phyloP scores from a whole-genome alignment of 2,888 invertebrate species.

The Xestia rhomboidea region DNA sequence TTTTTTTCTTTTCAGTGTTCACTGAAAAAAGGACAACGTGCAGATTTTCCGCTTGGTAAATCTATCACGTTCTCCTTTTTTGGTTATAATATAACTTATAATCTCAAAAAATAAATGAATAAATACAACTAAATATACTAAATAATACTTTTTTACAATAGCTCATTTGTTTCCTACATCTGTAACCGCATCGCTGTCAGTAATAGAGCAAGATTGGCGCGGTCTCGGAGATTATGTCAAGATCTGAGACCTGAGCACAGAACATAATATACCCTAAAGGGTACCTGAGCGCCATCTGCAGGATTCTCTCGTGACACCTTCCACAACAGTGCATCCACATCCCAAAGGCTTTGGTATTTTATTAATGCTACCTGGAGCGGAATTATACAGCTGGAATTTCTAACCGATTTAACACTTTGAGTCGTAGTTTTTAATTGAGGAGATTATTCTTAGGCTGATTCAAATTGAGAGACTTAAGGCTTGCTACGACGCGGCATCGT shows the following conservation, averaged over 20 bases:
- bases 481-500: too few species aligned
- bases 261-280: too few species aligned
- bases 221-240: slow-evolving; percentile 28
- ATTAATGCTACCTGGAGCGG: not conserved
- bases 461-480: not conserved
- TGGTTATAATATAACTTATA: not conserved
- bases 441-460: not conserved
- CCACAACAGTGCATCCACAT: slow-evolving; percentile 11
- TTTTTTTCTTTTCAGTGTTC: not conserved
- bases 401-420: not conserved
- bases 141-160: not conserved
- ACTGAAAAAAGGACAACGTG: not conserved
- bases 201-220: slow-evolving; percentile 38
- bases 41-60: too few species aligned
- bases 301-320: slow-evolving; percentile 1
- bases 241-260: slow-evolving; percentile 8
- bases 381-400: slow-evolving; percentile 19
- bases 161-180: slow-evolving; percentile 21
- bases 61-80: not conserved
- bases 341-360: slow-evolving; percentile 5
- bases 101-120: not conserved
- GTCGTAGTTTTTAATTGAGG: not conserved
- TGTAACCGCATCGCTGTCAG: slow-evolving; percentile 9
- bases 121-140: not conserved
- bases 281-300: not conserved